Percentiles rank a stretch among this genome's conserved stretches.
These are phyloP conservation scores for Plemyria rubiginata DNA, from an alignment of 2,888 invertebrate genomes.

Conservation along the genomic window DNA sequence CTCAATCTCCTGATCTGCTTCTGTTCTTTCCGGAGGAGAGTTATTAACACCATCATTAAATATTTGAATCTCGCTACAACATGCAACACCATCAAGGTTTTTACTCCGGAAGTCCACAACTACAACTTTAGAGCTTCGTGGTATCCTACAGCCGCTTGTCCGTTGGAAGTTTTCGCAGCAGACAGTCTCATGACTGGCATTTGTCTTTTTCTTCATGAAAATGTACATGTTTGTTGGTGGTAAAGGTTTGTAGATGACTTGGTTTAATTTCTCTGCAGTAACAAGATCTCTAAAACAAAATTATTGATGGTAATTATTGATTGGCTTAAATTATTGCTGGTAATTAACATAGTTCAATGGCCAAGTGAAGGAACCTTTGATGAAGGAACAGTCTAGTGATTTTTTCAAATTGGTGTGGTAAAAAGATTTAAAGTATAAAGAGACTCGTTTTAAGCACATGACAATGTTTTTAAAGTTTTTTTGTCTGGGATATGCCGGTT, in stretches of 20 bases:
- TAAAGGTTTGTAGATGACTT: conserved; percentile 69
- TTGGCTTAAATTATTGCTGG: too few species aligned
- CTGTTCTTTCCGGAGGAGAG: conserved; percentile 34
- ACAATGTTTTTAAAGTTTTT: too few species aligned
- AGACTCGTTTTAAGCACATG: too few species aligned
- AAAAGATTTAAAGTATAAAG: too few species aligned
- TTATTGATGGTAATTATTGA: too few species aligned
- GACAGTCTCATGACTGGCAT: conserved; percentile 50
- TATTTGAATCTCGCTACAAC: conserved; percentile 72
- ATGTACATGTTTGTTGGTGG: conserved; percentile 79
- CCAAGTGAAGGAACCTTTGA: too few species aligned
- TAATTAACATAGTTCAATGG: too few species aligned
- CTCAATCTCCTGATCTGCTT: conserved; percentile 51
- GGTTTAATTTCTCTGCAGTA: conserved; percentile 72
- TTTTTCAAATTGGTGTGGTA: too few species aligned
- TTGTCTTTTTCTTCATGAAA: conserved; percentile 71
- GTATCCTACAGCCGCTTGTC: conserved; percentile 67
- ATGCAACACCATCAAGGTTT: conserved; percentile 57
- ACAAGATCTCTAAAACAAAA: conserved; percentile 69
- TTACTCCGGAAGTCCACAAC: conserved; percentile 66
- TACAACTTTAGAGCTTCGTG: conserved; percentile 66
- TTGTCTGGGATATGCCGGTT: too few species aligned
- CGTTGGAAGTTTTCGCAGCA: conserved; percentile 66
- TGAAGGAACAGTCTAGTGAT: too few species aligned
- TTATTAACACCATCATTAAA: conserved; percentile 67